Conservation (phyloP, 2,888 invertebrate species). For the Rhingia campestris region DNA sequence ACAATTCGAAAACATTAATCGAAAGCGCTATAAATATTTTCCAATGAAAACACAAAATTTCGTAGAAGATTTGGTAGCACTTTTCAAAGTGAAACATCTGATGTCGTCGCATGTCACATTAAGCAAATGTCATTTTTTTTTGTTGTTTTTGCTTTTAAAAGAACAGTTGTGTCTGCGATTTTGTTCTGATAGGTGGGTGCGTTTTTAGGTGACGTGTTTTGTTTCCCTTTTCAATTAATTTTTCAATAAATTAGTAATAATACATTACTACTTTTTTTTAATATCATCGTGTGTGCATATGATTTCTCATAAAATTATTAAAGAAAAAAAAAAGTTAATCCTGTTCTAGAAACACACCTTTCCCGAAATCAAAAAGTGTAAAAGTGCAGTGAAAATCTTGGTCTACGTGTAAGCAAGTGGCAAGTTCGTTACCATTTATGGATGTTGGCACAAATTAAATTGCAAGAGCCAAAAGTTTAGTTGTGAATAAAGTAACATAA, state of each 20-base stretch:
- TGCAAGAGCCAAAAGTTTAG: constrained; percentile 12
- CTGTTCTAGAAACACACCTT: constrained; percentile 2
- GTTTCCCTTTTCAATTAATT: constrained; percentile 31
- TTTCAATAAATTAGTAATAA: constrained; percentile 7
- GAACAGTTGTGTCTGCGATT: constrained; percentile 53
- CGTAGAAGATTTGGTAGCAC: constrained; percentile 10
- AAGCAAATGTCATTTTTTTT: constrained; percentile 31
- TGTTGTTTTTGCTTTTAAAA: constrained; percentile 16
- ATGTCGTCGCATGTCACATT: constrained; percentile 3
- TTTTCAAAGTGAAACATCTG: background rate
- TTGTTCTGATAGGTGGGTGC: constrained; percentile 12
- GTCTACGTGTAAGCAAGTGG: constrained; percentile 38
- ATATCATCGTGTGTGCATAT: background rate
- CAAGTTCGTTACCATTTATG: constrained; percentile 48
- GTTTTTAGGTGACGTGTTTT: background rate
- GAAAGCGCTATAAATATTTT: too few species aligned
- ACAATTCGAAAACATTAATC: too few species aligned
- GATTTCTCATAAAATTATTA: background rate
- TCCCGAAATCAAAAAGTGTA: background rate
- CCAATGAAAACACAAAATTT: too few species aligned
- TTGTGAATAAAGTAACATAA: constrained; percentile 12
- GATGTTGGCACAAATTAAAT: constrained; percentile 37
- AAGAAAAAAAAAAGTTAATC: background rate
- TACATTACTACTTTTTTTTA: background rate
- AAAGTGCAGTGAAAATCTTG: constrained; percentile 27